phyloP scores from a whole-genome alignment of 37 sponge, comb jelly and placozoan genomes.

The Spongilla lacustris region DNA sequence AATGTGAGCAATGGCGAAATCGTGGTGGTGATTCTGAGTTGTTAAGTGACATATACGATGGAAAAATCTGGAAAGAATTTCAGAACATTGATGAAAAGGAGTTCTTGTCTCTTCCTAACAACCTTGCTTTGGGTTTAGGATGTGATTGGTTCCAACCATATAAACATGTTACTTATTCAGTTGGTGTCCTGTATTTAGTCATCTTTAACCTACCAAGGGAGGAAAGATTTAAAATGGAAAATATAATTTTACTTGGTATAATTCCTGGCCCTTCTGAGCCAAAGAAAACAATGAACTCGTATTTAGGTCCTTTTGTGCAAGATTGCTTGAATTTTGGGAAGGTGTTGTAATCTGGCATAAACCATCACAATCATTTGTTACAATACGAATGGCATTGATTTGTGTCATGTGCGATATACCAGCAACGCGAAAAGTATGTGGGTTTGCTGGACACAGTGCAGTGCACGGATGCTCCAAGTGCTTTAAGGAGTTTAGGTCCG shows the following conservation, averaged over 20 bases:
- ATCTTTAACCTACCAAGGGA: slow-evolving; percentile 13
- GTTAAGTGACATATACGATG: slow-evolving; percentile 40
- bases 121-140: neutral
- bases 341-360: neutral
- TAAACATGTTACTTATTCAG: slow-evolving; percentile 1
- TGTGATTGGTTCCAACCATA: slow-evolving; percentile 45
- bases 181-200: too few species aligned
- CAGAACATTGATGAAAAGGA: neutral
- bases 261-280: slow-evolving; percentile 44
- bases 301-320: neutral
- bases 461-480: slow-evolving; percentile 17
- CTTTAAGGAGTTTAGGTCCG: slow-evolving; percentile 2
- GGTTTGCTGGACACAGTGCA: slow-evolving; percentile 4
- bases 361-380: too few species aligned
- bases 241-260: slow-evolving; percentile 21
- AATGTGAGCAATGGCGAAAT: neutral
- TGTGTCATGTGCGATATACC: slow-evolving; percentile 17
- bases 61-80: slow-evolving; percentile 22
- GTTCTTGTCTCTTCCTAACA: neutral
- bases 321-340: slow-evolving; percentile 14
- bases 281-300: neutral
- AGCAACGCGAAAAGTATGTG: slow-evolving; percentile 4
- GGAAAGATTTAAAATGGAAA: slow-evolving; percentile 14
- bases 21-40: neutral
- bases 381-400: neutral